Evolutionary conservation across 2,113 vertebrate genomes (phyloP).

Genomic region (Mesembrinibis cayennensis): DNA sequence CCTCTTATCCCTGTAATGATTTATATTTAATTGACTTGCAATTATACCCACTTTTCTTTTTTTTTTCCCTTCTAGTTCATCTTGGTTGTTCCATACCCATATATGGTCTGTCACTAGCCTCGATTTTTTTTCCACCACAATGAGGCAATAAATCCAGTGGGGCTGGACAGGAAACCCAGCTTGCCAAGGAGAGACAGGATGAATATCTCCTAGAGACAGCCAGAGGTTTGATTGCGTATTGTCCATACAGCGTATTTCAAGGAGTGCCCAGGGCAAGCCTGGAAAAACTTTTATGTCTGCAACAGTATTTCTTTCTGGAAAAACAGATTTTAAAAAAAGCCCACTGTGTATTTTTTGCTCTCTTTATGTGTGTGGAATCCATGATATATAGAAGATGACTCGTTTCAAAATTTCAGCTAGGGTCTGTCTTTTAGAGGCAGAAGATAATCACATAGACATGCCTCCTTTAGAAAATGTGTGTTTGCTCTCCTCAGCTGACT

Average conservation of each 20-base stretch:
- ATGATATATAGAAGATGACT: not conserved
- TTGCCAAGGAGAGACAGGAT: conserved; percentile 55
- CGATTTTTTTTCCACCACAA: conserved; percentile 40
- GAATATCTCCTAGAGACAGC: conserved; percentile 10
- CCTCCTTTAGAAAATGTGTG: not conserved
- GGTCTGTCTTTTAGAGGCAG: not conserved
- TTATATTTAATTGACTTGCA: conserved; percentile 49
- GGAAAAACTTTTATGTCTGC: conserved; percentile 37
- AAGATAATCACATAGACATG: not conserved
- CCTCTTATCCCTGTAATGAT: not conserved
- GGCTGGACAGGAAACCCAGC: conserved; percentile 58
- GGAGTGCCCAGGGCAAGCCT: conserved; percentile 37
- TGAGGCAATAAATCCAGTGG: conserved; percentile 55
- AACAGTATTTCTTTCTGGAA: conserved; percentile 29
- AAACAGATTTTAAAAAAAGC: not conserved
- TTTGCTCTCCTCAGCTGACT: not conserved
- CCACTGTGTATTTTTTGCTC: not conserved
- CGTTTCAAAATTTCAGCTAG: not conserved
- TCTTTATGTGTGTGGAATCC: not conserved
- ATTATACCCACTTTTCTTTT: conserved; percentile 16
- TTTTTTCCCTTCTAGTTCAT: not conserved
- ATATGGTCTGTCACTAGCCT: conserved; percentile 48
- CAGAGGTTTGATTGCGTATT: not conserved
- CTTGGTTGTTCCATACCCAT: conserved; percentile 27
- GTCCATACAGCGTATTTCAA: conserved; percentile 19